A percentile compares a stretch with the other conserved stretches of the same genome.
These are phyloP conservation scores for Perizoma flavofasciatum DNA, from an alignment of 2,888 invertebrate genomes.

Conservation along the genomic window DNA sequence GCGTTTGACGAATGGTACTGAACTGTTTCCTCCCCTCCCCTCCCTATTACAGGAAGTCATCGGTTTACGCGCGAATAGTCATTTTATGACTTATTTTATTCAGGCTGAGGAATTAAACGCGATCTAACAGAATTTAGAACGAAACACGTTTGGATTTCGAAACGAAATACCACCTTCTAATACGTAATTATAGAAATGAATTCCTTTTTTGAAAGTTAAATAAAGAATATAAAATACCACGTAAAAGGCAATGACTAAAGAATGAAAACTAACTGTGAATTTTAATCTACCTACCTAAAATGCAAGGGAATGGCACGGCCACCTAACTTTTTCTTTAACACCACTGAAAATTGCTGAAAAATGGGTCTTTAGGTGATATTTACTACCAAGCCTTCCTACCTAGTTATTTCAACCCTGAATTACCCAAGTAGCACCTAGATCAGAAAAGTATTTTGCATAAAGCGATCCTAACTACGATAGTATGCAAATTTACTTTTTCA, in stretches of 20 bases:
- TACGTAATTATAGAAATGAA: neutral
- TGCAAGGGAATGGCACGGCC: slow-evolving; percentile 59
- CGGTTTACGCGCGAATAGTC: slow-evolving; percentile 50
- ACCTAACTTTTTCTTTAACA: slow-evolving; percentile 22
- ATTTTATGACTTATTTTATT: slow-evolving; percentile 44
- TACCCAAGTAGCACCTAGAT: neutral
- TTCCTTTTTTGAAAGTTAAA: slow-evolving; percentile 15
- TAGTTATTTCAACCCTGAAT: slow-evolving; percentile 19
- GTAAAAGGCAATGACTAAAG: slow-evolving; percentile 17
- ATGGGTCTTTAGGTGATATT: slow-evolving; percentile 18
- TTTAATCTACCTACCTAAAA: slow-evolving; percentile 74
- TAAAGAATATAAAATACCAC: slow-evolving; percentile 2
- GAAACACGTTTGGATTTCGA: slow-evolving; percentile 17
- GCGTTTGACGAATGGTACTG: slow-evolving; percentile 48
- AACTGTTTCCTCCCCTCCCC: slow-evolving; percentile 42
- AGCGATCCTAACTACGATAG: slow-evolving; percentile 26
- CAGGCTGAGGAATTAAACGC: slow-evolving; percentile 34
- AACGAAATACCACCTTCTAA: slow-evolving; percentile 10
- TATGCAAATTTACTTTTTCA: slow-evolving; percentile 30
- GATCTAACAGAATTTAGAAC: slow-evolving; percentile 23
- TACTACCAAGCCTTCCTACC: slow-evolving; percentile 10
- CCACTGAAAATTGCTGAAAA: slow-evolving; percentile 18
- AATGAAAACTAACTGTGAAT: slow-evolving; percentile 22
- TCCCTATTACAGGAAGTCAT: slow-evolving; percentile 50
- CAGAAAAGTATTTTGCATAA: slow-evolving; percentile 23